Conservation (phyloP, 2,888 invertebrate genomes). For the Brachypalpus laphriformis region DNA sequence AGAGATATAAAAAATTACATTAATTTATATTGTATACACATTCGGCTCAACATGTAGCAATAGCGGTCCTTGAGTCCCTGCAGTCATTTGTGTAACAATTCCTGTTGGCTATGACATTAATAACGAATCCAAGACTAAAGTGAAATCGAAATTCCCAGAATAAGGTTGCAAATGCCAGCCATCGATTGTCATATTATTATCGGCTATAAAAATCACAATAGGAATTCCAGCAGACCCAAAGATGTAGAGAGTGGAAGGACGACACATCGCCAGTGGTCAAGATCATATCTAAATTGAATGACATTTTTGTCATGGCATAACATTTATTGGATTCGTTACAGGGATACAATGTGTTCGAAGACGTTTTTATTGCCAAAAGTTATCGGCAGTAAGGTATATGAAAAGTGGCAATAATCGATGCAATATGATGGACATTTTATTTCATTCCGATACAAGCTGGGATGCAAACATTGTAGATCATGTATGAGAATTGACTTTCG, state of each 20-base stretch:
- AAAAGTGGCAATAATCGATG: background rate
- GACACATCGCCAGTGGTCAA: slow-evolving; percentile 18
- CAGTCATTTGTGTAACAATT: slow-evolving; percentile 23
- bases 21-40: slow-evolving; percentile 57
- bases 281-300: slow-evolving; percentile 49
- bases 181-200: slow-evolving; percentile 51
- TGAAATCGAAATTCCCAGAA: slow-evolving; percentile 17
- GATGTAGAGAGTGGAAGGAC: background rate
- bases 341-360: background rate
- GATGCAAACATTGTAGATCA: background rate
- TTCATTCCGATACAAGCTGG: background rate
- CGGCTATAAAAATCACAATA: slow-evolving; percentile 47
- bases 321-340: slow-evolving; percentile 42
- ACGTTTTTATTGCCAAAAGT: slow-evolving; percentile 6
- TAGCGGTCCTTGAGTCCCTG: background rate
- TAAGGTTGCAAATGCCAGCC: slow-evolving; percentile 11
- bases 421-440: slow-evolving; percentile 11
- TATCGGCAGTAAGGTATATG: slow-evolving; percentile 1
- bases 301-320: slow-evolving; percentile 22
- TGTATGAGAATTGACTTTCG: no score
- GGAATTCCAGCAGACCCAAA: background rate
- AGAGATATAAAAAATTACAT: slow-evolving; percentile 51
- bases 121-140: slow-evolving; percentile 22
- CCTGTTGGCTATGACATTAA: slow-evolving; percentile 26
- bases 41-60: slow-evolving; percentile 32